These are phyloP conservation scores for Presbytis comata DNA, from an alignment of 2,797 vertebrate genomes.

Conservation along the genomic window DNA sequence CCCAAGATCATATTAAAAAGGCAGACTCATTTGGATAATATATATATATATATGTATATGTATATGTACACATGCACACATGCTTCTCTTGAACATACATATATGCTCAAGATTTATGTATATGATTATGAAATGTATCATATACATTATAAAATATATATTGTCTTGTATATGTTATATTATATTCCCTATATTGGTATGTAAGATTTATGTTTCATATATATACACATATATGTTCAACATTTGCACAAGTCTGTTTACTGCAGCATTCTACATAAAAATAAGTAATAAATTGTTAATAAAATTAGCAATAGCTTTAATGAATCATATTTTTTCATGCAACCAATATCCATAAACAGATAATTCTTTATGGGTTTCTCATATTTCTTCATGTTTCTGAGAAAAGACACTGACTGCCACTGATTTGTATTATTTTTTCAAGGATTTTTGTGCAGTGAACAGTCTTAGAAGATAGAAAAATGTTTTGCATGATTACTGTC, in stretches of 20 bases:
- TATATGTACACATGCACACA: not conserved
- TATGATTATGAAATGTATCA: not conserved
- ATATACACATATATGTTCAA: not conserved
- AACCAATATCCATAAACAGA: not conserved
- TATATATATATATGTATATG: fast-evolving
- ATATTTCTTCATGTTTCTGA: not conserved
- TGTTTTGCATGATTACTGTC: not conserved
- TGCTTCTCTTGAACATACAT: not conserved
- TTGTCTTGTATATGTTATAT: not conserved
- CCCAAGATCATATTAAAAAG: not conserved
- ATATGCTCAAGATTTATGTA: not conserved
- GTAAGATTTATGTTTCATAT: not conserved
- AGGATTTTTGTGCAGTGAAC: not conserved
- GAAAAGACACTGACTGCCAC: not conserved
- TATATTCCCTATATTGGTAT: not conserved
- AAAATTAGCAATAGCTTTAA: not conserved
- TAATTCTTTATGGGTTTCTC: not conserved
- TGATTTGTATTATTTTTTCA: not conserved
- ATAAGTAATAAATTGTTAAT: not conserved
- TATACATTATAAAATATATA: not conserved
- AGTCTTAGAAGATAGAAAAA: not conserved
- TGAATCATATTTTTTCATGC: not conserved
- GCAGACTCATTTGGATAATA: not conserved
- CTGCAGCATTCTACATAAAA: not conserved
- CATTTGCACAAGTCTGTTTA: not conserved